Evolutionary conservation across 2,797 vertebrate species (phyloP), one percentile per base, ranked within the genome.

Genomic region (Austrolebias charrua): DNA sequence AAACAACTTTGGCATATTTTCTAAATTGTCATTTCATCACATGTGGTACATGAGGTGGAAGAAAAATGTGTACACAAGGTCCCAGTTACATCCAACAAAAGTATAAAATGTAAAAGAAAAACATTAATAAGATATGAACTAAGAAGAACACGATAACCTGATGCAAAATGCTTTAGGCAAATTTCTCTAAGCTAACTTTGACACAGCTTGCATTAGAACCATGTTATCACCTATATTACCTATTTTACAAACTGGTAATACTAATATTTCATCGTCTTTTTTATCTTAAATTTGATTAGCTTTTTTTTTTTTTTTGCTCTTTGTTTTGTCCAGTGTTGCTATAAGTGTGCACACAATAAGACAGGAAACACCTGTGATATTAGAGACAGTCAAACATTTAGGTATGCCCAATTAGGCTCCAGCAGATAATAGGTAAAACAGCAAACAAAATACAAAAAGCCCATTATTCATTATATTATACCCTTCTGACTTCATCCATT

Each of bases 341-440:
- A n/a, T 40, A 42, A 43, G 2, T 46, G 54, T 55, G 20, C 16
- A 43, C 6, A 44, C 16, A n/a, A 18, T 14, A 61, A 55, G 5
- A 73, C 15, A 28, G 19, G 9, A 40, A 13, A 40, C 11, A 13
- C 11, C 11, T 12, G 3, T 40, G 38, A 40, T 11, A 40, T 40
- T 40, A 13, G 11, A 11, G 38, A 13, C 38, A 63, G 19, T 52
- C 12, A 33, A 35, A 33, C n/a, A 9, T 65, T 43, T 29, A 67
- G 33, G 53, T 55, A 14, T 40, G 52, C 38, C 49, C 62, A 43
- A 73, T 68, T 57, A 55, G 68, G 35, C 53, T 33, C 3, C 16
- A 60, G 38, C 35, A 59, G 59, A 52, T 45, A 62, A 71, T 52
- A 60, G 16, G 65, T 49, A 62, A 74, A 80, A 78, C 18, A 52